These are phyloP conservation scores for Sympetrum striolatum DNA, from an alignment of 2,888 invertebrate genomes.

Conservation along the genomic window DNA sequence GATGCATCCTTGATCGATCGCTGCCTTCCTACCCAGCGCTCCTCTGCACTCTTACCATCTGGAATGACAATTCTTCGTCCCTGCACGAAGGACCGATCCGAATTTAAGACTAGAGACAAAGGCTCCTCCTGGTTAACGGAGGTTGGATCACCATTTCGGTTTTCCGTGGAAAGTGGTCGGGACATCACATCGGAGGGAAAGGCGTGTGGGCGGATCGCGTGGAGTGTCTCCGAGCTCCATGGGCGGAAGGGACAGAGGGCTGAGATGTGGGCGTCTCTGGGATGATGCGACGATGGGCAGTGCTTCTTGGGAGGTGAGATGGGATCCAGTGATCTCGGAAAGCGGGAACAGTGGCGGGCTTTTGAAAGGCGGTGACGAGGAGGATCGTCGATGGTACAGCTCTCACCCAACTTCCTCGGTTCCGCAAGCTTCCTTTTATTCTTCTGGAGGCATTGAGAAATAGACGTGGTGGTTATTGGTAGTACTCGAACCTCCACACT, in stretches of 20 bases:
- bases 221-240: conserved; percentile 24
- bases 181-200: not conserved
- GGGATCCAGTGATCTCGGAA: not conserved
- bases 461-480: conserved; percentile 58
- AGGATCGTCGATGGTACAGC: conserved; percentile 70
- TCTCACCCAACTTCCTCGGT: conserved; percentile 67
- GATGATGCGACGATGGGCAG: conserved; percentile 48
- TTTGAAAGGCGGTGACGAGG: conserved; percentile 53
- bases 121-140: conserved; percentile 48
- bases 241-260: conserved; percentile 40
- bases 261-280: conserved; percentile 45
- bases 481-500: conserved; percentile 70
- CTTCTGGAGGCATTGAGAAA: conserved; percentile 54
- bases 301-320: not conserved
- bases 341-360: not conserved
- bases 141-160: not conserved
- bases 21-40: not conserved
- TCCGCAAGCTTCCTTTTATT: conserved; percentile 74
- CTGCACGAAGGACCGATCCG: not conserved
- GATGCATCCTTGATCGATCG: not conserved
- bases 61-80: not conserved
- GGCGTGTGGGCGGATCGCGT: not conserved
- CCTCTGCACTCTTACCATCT: not conserved
- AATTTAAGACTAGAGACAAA: conserved; percentile 46
- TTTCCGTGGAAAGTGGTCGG: not conserved